Evolutionary conservation across 2,113 vertebrate genomes (phyloP), one percentile per base, ranked within the genome.

Genomic region (Psilopogon haemacephalus): DNA sequence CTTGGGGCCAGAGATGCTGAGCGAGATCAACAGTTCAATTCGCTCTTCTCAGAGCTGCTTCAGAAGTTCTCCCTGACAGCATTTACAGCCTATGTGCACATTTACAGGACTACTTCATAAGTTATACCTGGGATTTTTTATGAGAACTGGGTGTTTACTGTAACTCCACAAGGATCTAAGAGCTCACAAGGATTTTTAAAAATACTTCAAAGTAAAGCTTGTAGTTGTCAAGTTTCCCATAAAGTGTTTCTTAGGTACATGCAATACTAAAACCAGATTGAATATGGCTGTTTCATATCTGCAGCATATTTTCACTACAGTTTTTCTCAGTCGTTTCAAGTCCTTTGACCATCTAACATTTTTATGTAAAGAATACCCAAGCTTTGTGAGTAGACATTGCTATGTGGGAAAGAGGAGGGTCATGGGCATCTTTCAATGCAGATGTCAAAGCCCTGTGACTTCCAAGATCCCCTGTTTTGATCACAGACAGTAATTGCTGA

Each of bases 391-490:
- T 35, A 75, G 77, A 73, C 20, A 15, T 38, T n/a, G 44, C 26
- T 27, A 37, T 74, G 78, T 20, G 20, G 59, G 20, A 42, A 59
- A 42, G 50, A n/a, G 44, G 33, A 62, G 28, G 32, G 27, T 32
- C 42, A 15, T 1, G 0, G 33, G 11, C 7, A 0, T 72, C 72
- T 83, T 56, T 85, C 87, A 89, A 28, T n/a, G 27, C 68, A 44
- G 48, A 38, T 86, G 30, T 83, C 94, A 93, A 77, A 84, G 60
- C 71, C 64, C n/a, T 58, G 14, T 42, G 42, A 91, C 59, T 42
- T 89, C 63, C 40, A 55, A 35, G 55, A 38, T 92, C 40, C 27
- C 35, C 55, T 96, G 1, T 86, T 95, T 92, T 92, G 73, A 91
- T 92, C 85, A 77, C 78, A 86, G 56, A 40, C 74, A 42, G 84